Evolutionary conservation across 2,888 invertebrate species (phyloP).

Genomic region (Lasioglossum marginatum): DNA sequence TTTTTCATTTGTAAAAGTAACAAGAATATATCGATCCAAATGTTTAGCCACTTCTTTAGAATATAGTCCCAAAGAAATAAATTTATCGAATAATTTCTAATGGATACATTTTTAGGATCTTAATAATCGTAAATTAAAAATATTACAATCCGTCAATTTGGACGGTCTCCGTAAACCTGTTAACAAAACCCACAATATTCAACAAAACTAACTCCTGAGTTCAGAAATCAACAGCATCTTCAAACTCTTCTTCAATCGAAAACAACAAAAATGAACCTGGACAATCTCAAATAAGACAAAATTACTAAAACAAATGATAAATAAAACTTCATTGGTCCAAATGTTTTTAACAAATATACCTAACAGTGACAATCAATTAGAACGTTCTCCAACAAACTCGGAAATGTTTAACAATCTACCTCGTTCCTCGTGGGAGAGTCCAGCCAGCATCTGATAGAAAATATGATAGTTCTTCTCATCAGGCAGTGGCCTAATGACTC

Average conservation of each 20-base stretch:
- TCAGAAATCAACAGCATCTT: too few relatives aligned
- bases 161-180: too few relatives aligned
- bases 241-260: background rate
- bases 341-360: background rate
- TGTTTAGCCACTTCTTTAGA: too few relatives aligned
- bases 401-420: constrained; percentile 79
- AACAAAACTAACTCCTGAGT: too few relatives aligned
- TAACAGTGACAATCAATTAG: background rate
- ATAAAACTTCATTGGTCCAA: too few relatives aligned
- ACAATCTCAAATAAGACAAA: background rate
- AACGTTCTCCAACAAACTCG: background rate
- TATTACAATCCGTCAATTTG: too few relatives aligned
- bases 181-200: too few relatives aligned
- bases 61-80: too few relatives aligned
- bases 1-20: background rate
- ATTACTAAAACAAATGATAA: background rate
- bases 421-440: constrained; percentile 93
- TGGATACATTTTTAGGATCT: too few relatives aligned
- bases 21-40: too few relatives aligned
- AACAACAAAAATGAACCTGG: background rate
- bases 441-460: constrained; percentile 97
- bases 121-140: too few relatives aligned
- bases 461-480: constrained; percentile 98
- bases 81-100: too few relatives aligned
- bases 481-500: constrained; percentile 93